Evolutionary conservation across 2,888 invertebrate species (phyloP), one percentile per base, ranked within the genome.

Genomic region (Creontiades dilutus): DNA sequence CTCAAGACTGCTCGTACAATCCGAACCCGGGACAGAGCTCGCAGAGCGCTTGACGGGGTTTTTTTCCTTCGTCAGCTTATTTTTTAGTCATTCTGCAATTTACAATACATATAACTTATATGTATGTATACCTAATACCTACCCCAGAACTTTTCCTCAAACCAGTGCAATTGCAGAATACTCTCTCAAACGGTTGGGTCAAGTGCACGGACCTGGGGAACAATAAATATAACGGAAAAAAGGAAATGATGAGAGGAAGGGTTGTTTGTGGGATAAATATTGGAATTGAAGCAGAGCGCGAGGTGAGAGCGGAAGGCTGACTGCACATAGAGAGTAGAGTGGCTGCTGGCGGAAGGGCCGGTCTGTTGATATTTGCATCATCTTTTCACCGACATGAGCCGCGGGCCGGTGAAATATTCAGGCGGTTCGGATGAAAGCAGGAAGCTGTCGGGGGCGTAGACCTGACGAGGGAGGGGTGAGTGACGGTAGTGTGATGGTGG

Each of bases 301-400:
- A 68, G 68, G 68, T 68, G 68, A 68, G 68, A 68, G 68, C 68
- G 68, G 68, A 23, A 68, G 68, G 12, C 68, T 68, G 23, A 68
- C 68, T 68, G 61, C 61, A 19, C 68, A 7, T 57, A 16, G 57
- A 16, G 23, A 12, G 23, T 9, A 2, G 19, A 68, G 19, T 11
- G 11, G 68, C 52, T 52, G 11, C 68, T 23, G 68, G 19, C 13
- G 68, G 68, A 68, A 68, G 68, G 52, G 57, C 27, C 37, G 19
- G 55, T 28, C 61, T 57, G 85, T 85, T 85, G 85, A 85, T 85
- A 85, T 57, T 85, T 85, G 85, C 85, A 85, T 85, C 61, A 85
- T 61, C 57, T 85, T 85, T 85, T 85, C 85, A 85, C 85, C 57
- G 28, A 61, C 28, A 28, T 85, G 85, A 85, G 85, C 85, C n/a